Evolutionary conservation across 1,140 invertebrate species (phyloP).

Genomic region (Anastrepha ludens): DNA sequence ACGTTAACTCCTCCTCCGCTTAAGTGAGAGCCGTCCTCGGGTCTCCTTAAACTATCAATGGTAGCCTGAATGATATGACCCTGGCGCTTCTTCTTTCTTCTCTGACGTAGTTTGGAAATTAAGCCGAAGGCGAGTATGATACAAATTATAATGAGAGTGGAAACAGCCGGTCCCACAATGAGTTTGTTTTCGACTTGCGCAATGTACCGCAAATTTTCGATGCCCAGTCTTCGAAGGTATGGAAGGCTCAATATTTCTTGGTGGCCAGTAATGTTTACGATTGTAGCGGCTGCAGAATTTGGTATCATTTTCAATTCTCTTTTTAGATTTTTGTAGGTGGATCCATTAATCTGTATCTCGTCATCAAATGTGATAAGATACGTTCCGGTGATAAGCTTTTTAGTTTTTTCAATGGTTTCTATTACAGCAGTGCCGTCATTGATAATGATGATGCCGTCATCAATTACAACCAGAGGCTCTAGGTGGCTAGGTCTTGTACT

Average conservation of each 20-base stretch:
- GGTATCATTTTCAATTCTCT: not conserved
- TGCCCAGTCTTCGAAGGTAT: slow-evolving; percentile 55
- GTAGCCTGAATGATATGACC: too few species aligned
- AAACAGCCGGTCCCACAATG: not conserved
- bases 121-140: too few species aligned
- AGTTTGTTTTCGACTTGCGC: not conserved
- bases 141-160: too few species aligned
- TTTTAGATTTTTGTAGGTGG: not conserved
- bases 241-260: slow-evolving; percentile 56
- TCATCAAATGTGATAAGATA: slow-evolving; percentile 53
- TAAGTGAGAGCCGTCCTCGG: too few species aligned
- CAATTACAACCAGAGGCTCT: slow-evolving; percentile 37
- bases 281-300: slow-evolving; percentile 22
- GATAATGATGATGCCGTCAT: slow-evolving; percentile 57
- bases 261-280: slow-evolving; percentile 56
- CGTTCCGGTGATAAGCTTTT: slow-evolving; percentile 50
- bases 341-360: not conserved
- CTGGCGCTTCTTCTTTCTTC: too few species aligned
- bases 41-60: too few species aligned
- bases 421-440: slow-evolving; percentile 54
- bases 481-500: slow-evolving; percentile 56
- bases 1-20: too few species aligned
- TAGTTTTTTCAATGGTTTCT: slow-evolving; percentile 42
- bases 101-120: too few species aligned
- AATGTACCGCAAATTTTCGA: slow-evolving; percentile 55